A percentile compares a stretch with the other conserved stretches of the same genome.
Conservation (phyloP, 2,113 vertebrate species). For the Mesocricetus auratus region DNA sequence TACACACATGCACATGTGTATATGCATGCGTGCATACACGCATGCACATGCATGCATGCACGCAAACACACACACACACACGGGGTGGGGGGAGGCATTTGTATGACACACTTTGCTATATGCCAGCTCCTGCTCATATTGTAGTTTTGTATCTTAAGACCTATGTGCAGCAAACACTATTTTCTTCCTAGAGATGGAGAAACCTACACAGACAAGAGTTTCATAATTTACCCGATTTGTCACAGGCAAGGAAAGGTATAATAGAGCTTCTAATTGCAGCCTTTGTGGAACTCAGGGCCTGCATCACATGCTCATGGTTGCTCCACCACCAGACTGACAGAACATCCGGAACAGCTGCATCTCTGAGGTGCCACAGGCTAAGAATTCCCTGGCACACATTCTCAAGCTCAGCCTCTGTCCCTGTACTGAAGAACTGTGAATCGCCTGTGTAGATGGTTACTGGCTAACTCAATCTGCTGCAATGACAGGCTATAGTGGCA, state of each 20-base stretch:
- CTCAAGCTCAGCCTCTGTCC: background rate
- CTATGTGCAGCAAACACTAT: background rate
- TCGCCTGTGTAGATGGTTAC: background rate
- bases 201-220: background rate
- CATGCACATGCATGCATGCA: no score
- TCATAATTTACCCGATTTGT: slow-evolving; percentile 8
- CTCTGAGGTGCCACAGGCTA: background rate
- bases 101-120: background rate
- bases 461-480: background rate
- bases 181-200: slow-evolving; percentile 33
- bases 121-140: background rate
- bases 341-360: background rate
- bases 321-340: background rate
- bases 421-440: background rate
- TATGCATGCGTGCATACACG: no score
- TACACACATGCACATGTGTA: rapidly evolving
- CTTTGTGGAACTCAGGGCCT: background rate
- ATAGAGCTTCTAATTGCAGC: background rate
- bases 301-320: background rate
- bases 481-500: background rate
- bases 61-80: background rate
- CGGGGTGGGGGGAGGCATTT: rapidly evolving
- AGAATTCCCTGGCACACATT: background rate
- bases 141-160: slow-evolving; percentile 39
- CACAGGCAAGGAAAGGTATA: background rate